Base-by-base conservation (phyloP, 35 echinoderm and acorn worm species). In the Chiridota heheva region DNA sequence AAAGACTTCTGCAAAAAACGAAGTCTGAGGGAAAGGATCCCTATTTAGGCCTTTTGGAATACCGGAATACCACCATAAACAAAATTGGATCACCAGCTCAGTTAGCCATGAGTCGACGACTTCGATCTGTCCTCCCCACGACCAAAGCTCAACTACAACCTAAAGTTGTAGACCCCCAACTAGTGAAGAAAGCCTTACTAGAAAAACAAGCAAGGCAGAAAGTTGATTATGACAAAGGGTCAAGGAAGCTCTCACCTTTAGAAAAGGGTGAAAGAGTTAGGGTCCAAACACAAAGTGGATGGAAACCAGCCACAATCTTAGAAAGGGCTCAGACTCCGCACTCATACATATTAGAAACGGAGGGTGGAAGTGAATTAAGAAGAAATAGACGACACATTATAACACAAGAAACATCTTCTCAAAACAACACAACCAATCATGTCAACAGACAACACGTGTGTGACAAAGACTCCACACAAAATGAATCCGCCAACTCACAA, bases 31-130 rank as follows among this genome's bases (percentile, higher is more conserved):
- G 75, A 10, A 22, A 74, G 36, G 80, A 83, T 32, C 69, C 57
- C 0, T 85, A 60, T 27, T 16, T 73, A 44, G 82, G 64, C 22
- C 3, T 85, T 15, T 35, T 85, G 42, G 68, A 60, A 32, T 85
- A 75, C 20, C 7, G 68, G 32, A 78, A 78, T 5, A 61, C 75
- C 42, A 60, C 26, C 13, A 60, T 78, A 13, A 39, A 61, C 30
- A 3, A 78, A 18, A 38, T 31, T 16, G 75, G 8, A 34, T 78
- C 75, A 65, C 61, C 75, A 1, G 75, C 49, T 56, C 74, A 59
- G 40, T 27, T 59, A 31, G 22, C 33, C 4, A 78, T 78, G 74
- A 31, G 22, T 2, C 31, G 74, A n/a, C 7, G 5, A 2, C 75
- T 78, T 12, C 36, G 75, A n/a, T 62, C 49, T 25, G 32, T 55